Evolutionary conservation across 2,797 vertebrate species (phyloP), one percentile per base, ranked within the genome.

Genomic region (Rhynchotus rufescens): DNA sequence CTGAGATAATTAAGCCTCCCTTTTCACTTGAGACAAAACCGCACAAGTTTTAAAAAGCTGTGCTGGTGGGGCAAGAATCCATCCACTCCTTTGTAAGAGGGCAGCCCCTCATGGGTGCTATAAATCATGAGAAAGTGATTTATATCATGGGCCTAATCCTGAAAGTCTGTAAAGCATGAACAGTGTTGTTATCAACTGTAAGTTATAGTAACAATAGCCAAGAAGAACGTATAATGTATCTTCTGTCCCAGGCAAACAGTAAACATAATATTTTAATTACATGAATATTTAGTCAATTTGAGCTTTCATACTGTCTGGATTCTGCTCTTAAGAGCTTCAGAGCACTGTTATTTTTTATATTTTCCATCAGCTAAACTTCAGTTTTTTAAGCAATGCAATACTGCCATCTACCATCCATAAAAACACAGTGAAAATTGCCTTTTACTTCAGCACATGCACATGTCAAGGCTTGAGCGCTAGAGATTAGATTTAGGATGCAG

Each of bases 361-460:
- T 73, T 84, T 71, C 38, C 40, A 57, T 22, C 47, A 61, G 40
- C 15, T 30, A 9, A 59, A 30, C 12, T 38, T 34, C 4, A 66
- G 15, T 79, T 65, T 23, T 23, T 83, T 88, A 67, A 88, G 69
- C 89, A 93, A 91, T 79, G 80, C 86, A 93, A 93, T 67, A 87
- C 95, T 96, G 96, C 95, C 96, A 96, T 87, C 96, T 97, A 96
- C 79, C 89, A 73, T 75, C 64, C 78, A 62, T 21, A 56, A 88
- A n/a, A 82, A 59, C 38, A 44, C 0, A 10, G 38, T 10, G 30
- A 36, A 54, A 51, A 9, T 26, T 61, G 69, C 15, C 36, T 57
- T 52, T 68, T 38, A 11, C 5, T 4, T 72, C 3, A 0, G 25
- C 32, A 47, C 30, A 45, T 15, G 12, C 6, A 0, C 34, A 25